Percentiles rank a stretch among this genome's conserved stretches.
Conservation (phyloP, 2,888 invertebrate species). For the Agrypnus murinus region DNA sequence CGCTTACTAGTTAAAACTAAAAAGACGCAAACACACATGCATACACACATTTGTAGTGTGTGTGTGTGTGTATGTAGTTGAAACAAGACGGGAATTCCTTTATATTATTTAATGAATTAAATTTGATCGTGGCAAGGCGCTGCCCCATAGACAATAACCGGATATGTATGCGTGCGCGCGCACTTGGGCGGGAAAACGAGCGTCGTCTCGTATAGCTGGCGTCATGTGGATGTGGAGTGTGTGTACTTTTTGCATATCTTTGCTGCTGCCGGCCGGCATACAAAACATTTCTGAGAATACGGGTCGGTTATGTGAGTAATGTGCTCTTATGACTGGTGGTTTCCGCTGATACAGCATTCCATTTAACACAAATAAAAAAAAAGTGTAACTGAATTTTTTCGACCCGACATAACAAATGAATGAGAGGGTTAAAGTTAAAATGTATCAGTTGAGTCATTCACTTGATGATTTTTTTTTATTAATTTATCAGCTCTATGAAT, state of each 20-base stretch:
- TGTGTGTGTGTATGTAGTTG: conserved; percentile 11
- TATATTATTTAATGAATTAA: conserved; percentile 38
- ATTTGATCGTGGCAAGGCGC: conserved; percentile 22
- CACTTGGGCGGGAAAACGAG: conserved; percentile 56
- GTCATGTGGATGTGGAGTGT: conserved; percentile 1
- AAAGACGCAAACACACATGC: not conserved
- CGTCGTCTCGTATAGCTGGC: conserved; percentile 64
- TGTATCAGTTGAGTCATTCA: too few species aligned
- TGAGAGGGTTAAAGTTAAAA: too few species aligned
- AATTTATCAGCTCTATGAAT: too few species aligned
- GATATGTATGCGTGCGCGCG: conserved; percentile 48
- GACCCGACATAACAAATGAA: not conserved
- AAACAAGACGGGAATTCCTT: conserved; percentile 38
- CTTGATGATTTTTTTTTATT: too few species aligned
- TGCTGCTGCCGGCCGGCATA: conserved; percentile 16
- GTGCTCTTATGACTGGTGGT: conserved; percentile 19
- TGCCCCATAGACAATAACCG: conserved; percentile 41
- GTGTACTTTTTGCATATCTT: conserved; percentile 66
- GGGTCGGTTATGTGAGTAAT: conserved; percentile 41
- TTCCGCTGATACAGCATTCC: conserved; percentile 35
- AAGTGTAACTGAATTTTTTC: conserved; percentile 15
- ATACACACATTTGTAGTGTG: too few species aligned
- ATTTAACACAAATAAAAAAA: not conserved
- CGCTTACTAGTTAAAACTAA: not conserved
- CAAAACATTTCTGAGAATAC: conserved; percentile 31